Evolutionary conservation across 1,140 invertebrate genomes (phyloP).

Genomic region (Lordiphosa stackelbergi): DNA sequence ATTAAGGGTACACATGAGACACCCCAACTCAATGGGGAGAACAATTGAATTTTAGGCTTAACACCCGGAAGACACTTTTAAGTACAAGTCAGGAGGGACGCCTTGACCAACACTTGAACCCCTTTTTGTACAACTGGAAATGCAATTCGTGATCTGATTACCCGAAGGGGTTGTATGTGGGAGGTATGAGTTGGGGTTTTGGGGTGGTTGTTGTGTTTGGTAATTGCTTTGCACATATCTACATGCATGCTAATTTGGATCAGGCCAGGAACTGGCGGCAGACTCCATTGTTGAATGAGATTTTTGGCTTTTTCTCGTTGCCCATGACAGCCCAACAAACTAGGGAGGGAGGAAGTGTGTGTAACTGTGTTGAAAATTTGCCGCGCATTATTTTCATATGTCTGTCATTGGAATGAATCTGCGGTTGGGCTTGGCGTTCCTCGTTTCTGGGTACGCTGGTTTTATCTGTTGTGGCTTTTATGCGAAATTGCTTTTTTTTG

Average conservation of each 20-base stretch:
- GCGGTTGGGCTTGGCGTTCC: conserved; percentile 37
- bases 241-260: conserved; percentile 64
- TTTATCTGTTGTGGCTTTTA: conserved; percentile 68
- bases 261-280: conserved; percentile 3
- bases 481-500: conserved; percentile 64
- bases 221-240: conserved; percentile 64
- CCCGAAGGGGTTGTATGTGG: background rate
- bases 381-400: conserved; percentile 68
- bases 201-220: conserved; percentile 42
- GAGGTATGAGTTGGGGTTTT: conserved; percentile 1
- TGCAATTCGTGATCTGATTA: conserved; percentile 9
- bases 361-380: conserved; percentile 48
- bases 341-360: conserved; percentile 7
- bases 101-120: too few relatives aligned
- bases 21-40: too few relatives aligned
- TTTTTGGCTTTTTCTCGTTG: conserved; percentile 39
- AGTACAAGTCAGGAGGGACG: background rate
- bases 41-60: conserved; percentile 40
- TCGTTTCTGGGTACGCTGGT: conserved; percentile 44
- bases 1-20: conserved; percentile 20
- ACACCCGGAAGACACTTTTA: conserved; percentile 21
- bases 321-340: conserved; percentile 9
- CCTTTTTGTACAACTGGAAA: background rate
- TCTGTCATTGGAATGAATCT: conserved; percentile 60
- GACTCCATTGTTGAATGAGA: conserved; percentile 37